These are phyloP conservation scores for Drosophila paramelanica DNA, from an alignment of 2,888 invertebrate species.

Conservation along the genomic window DNA sequence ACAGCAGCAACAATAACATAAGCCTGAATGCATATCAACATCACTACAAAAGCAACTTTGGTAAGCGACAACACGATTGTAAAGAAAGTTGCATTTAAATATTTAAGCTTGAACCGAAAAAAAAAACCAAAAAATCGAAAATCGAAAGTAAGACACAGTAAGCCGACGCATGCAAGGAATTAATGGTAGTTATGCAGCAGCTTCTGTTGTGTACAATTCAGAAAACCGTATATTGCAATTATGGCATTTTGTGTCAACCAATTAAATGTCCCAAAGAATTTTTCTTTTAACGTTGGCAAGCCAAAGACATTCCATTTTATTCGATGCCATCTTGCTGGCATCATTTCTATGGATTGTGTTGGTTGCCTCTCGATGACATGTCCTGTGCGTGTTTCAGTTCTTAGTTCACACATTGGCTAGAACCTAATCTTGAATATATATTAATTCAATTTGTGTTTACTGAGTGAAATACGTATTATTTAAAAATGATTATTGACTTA, in stretches of 20 bases:
- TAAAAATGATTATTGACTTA: too few relatives aligned
- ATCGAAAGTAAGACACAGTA: conserved; percentile 10
- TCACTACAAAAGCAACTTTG: conserved; percentile 83
- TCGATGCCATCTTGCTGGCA: too few relatives aligned
- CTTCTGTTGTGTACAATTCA: background rate
- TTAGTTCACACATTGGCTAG: too few relatives aligned
- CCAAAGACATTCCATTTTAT: too few relatives aligned
- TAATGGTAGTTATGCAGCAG: background rate
- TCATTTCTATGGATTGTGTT: background rate
- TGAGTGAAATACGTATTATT: too few relatives aligned
- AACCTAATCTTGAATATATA: too few relatives aligned
- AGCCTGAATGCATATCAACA: conserved; percentile 71
- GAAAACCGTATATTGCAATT: background rate
- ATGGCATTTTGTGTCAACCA: background rate
- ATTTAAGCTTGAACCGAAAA: background rate
- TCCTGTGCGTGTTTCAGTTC: background rate
- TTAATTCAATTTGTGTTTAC: too few relatives aligned
- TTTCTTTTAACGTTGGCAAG: too few relatives aligned
- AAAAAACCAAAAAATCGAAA: background rate
- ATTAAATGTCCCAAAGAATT: too few relatives aligned
- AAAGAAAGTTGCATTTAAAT: conserved; percentile 31
- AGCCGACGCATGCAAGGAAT: background rate
- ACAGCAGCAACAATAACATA: conserved; percentile 39
- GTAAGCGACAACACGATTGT: conserved; percentile 70
- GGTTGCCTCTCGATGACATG: background rate